Evolutionary conservation across 2,888 invertebrate genomes (phyloP).

Genomic region (Ornithoptera alexandrae): DNA sequence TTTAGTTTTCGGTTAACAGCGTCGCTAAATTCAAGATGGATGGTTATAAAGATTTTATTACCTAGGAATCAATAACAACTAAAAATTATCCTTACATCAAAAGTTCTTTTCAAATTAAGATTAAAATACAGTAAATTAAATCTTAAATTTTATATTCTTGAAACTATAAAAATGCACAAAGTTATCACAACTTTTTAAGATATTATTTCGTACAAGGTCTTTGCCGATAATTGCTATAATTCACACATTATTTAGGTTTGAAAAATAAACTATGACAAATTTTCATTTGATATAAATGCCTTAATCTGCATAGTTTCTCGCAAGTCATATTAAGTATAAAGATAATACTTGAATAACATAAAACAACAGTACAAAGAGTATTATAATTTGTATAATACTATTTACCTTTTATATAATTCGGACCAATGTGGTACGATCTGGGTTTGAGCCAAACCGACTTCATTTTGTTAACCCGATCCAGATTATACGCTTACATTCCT

Average conservation of each 20-base stretch:
- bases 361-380: constrained; percentile 70
- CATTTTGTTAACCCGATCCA: constrained; percentile 60
- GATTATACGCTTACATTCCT: constrained; percentile 69
- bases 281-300: not conserved
- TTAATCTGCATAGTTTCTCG: not conserved
- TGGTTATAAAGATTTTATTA: constrained; percentile 52
- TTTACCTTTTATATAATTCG: constrained; percentile 70
- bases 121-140: not conserved
- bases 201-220: no score
- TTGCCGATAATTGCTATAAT: no score
- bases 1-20: constrained; percentile 54
- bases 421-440: constrained; percentile 51
- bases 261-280: not conserved
- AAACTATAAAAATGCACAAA: not conserved
- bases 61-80: constrained; percentile 34
- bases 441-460: constrained; percentile 71
- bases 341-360: not conserved
- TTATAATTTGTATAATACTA: constrained; percentile 74
- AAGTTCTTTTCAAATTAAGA: not conserved
- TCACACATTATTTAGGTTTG: not conserved
- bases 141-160: not conserved
- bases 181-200: not conserved
- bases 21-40: constrained; percentile 64
- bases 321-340: not conserved
- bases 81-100: not conserved